These are phyloP conservation scores for Acrobasis suavella DNA, from an alignment of 2,888 invertebrate genomes.

Conservation along the genomic window DNA sequence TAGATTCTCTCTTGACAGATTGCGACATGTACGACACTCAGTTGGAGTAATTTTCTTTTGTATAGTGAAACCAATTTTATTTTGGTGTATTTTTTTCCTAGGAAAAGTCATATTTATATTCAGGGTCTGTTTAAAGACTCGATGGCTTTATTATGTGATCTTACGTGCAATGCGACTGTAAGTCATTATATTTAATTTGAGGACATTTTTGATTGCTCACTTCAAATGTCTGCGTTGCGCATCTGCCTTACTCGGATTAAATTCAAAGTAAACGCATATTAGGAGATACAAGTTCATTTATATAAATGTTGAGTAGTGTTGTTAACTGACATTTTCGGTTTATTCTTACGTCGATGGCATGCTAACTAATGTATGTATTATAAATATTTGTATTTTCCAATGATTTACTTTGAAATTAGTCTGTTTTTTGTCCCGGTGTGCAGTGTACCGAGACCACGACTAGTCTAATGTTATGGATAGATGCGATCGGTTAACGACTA, in stretches of 20 bases:
- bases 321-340: too few species aligned
- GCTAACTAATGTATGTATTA: neutral
- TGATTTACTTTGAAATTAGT: neutral
- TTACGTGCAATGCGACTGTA: conserved; percentile 30
- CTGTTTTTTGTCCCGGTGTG: neutral
- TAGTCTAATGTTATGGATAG: conserved; percentile 5
- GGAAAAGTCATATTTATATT: conserved; percentile 60
- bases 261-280: neutral
- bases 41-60: conserved; percentile 37
- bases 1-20: conserved; percentile 20
- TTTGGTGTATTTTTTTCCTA: conserved; percentile 61
- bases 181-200: conserved; percentile 9
- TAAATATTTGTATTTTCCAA: neutral
- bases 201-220: conserved; percentile 26
- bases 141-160: conserved; percentile 28
- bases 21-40: conserved; percentile 28
- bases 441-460: neutral
- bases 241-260: neutral
- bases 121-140: conserved; percentile 70
- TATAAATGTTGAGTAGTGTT: too few species aligned
- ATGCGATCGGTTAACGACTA: neutral
- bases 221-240: conserved; percentile 10
- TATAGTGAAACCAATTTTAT: conserved; percentile 56
- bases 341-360: neutral
- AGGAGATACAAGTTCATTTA: neutral